Percentiles rank a stretch among this genome's conserved stretches.
Conservation (phyloP, 2,797 vertebrate genomes). For the Nyctalus aviator region DNA sequence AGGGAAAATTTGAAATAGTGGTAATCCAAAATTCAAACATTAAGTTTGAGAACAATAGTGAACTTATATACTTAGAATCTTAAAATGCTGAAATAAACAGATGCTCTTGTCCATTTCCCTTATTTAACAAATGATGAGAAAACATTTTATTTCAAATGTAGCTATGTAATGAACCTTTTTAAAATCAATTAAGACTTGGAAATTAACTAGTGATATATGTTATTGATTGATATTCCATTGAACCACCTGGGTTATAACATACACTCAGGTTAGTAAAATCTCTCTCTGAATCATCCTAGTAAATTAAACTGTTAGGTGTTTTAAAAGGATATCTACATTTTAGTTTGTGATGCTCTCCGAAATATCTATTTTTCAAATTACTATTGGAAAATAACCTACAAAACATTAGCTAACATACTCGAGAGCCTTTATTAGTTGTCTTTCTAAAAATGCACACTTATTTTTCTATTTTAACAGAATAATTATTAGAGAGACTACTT, state of each 20-base stretch:
- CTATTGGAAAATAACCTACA: slow-evolving; percentile 1
- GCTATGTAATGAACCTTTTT: neutral
- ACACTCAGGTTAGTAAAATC: neutral
- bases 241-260: neutral
- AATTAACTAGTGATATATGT: neutral
- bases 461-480: slow-evolving; percentile 57
- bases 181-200: slow-evolving; percentile 15
- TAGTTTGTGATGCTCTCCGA: neutral
- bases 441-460: neutral
- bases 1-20: neutral
- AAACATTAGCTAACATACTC: neutral
- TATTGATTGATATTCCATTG: neutral
- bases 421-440: neutral
- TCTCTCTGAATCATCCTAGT: slow-evolving; percentile 8
- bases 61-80: slow-evolving; percentile 4
- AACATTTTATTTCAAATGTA: slow-evolving; percentile 29
- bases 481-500: neutral
- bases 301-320: neutral
- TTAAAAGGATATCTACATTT: slow-evolving; percentile 29
- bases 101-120: neutral
- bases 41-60: neutral
- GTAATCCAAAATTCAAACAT: neutral
- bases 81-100: slow-evolving; percentile 10
- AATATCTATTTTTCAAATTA: neutral
- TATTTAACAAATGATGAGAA: neutral